Evolutionary conservation across 2,797 vertebrate genomes (phyloP).

Genomic region (Etheostoma perlongum): DNA sequence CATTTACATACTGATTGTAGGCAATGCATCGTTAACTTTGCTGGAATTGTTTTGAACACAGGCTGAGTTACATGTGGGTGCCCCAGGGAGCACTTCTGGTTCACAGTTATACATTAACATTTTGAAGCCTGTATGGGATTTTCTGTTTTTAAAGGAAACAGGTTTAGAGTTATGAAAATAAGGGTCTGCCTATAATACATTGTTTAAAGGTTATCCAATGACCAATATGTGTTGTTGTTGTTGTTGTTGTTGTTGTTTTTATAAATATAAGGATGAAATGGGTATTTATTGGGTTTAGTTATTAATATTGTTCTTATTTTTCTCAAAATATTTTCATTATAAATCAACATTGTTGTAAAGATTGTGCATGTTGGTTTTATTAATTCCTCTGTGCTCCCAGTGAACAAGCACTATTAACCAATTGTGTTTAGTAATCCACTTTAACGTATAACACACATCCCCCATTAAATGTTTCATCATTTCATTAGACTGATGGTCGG

Average conservation of each 20-base stretch:
- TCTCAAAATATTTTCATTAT: background rate
- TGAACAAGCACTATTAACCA: background rate
- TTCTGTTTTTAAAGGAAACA: background rate
- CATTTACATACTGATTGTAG: background rate
- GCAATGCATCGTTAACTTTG: background rate
- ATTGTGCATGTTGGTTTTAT: background rate
- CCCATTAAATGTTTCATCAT: background rate
- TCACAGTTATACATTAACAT: background rate
- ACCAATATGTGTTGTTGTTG: background rate
- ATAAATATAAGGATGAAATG: background rate
- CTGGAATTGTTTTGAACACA: background rate
- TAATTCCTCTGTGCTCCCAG: background rate
- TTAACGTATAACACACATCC: background rate
- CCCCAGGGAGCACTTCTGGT: background rate
- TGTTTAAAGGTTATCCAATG: background rate
- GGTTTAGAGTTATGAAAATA: background rate
- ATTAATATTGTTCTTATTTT: background rate
- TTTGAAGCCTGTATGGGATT: background rate
- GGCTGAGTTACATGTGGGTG: background rate
- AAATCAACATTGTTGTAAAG: background rate
- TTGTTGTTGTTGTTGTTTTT: too few species aligned
- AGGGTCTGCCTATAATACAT: background rate
- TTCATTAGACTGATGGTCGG: slow-evolving; percentile 27
- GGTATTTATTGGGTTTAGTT: background rate
- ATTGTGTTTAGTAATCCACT: background rate